These are phyloP conservation scores for Erinaceus europaeus DNA, from an alignment of 2,113 vertebrate genomes.

Conservation along the genomic window DNA sequence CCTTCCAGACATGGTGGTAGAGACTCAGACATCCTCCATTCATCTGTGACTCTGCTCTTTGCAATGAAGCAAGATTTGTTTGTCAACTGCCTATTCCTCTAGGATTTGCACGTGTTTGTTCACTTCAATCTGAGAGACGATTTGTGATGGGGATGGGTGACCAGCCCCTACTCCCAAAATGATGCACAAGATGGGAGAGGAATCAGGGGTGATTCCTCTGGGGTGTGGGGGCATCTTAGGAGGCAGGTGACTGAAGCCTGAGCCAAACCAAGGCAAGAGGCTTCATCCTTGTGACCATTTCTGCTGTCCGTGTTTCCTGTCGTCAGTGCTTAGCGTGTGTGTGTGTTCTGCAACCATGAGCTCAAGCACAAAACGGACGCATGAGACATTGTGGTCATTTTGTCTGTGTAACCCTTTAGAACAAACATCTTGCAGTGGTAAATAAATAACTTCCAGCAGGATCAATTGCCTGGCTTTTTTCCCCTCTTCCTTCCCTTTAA, in stretches of 20 bases:
- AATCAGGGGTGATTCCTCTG: neutral
- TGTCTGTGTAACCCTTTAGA: constrained; percentile 64
- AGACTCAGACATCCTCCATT: neutral
- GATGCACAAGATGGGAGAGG: accelerated
- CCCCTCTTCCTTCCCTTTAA: neutral
- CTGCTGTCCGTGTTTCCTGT: constrained; percentile 35
- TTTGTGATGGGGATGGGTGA: neutral
- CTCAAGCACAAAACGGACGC: constrained; percentile 77
- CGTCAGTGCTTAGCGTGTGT: constrained; percentile 49
- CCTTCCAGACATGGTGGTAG: accelerated
- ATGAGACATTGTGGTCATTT: constrained; percentile 60
- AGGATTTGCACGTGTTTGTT: neutral
- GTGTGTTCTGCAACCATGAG: constrained; percentile 56
- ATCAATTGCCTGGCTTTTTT: constrained; percentile 27
- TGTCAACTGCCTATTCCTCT: neutral
- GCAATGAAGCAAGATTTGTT: neutral
- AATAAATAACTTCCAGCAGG: constrained; percentile 77
- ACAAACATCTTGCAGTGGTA: constrained; percentile 44
- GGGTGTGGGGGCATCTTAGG: neutral
- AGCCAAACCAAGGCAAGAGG: neutral
- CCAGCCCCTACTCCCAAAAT: accelerated
- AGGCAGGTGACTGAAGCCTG: neutral
- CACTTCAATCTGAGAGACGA: neutral
- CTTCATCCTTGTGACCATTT: neutral
- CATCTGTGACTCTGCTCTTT: neutral